A percentile compares a stretch with the other conserved stretches of the same genome.
Evolutionary conservation across 2,113 vertebrate genomes (phyloP).

Genomic region (Phylloscopus trochiloides): DNA sequence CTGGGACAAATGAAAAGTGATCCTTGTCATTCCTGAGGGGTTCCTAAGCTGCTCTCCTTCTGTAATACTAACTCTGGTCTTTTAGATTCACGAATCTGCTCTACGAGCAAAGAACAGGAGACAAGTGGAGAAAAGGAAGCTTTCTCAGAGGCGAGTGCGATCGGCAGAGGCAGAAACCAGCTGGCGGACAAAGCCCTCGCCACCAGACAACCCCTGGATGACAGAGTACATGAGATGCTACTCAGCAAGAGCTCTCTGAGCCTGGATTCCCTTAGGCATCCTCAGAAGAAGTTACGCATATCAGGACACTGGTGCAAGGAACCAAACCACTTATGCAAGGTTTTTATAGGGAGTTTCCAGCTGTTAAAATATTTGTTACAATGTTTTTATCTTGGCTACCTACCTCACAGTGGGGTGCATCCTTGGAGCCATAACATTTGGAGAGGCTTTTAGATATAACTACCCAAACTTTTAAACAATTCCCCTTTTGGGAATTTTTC

Average conservation of each 20-base stretch:
- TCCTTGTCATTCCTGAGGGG: neutral
- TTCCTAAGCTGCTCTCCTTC: neutral
- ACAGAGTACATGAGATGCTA: slow-evolving; percentile 97
- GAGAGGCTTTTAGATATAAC: slow-evolving; percentile 41
- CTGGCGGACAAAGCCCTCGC: slow-evolving; percentile 58
- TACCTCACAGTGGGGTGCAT: slow-evolving; percentile 51
- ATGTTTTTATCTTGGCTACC: slow-evolving; percentile 57
- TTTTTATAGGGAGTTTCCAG: slow-evolving; percentile 60
- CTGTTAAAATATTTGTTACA: slow-evolving; percentile 45
- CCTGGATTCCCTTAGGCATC: neutral
- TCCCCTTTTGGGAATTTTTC: slow-evolving; percentile 54
- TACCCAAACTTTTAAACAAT: slow-evolving; percentile 24
- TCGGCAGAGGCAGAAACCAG: slow-evolving; percentile 77
- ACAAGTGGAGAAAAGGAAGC: slow-evolving; percentile 84
- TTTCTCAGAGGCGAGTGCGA: slow-evolving; percentile 76
- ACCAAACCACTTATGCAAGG: slow-evolving; percentile 54
- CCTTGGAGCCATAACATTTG: slow-evolving; percentile 55
- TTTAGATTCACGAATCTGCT: slow-evolving; percentile 90
- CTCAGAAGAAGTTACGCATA: neutral
- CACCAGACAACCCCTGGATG: slow-evolving; percentile 88
- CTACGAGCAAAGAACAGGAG: slow-evolving; percentile 89
- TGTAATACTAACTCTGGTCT: neutral
- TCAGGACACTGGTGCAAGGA: slow-evolving; percentile 52
- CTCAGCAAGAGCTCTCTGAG: slow-evolving; percentile 82
- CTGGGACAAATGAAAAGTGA: neutral